phyloP scores from a whole-genome alignment of 1,140 invertebrate species.

The Agrilus planipennis region DNA sequence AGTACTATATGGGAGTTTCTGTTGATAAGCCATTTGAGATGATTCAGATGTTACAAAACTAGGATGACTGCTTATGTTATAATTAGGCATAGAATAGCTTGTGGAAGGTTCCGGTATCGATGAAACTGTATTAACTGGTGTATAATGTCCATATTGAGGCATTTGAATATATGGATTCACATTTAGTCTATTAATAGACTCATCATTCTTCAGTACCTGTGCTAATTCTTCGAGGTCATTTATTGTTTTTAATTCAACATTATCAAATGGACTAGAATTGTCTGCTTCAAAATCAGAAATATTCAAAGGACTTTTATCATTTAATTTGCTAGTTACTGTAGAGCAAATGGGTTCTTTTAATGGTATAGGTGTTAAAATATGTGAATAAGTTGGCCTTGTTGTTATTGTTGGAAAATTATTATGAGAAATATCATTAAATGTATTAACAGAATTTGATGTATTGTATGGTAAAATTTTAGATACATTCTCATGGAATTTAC shows the following conservation, averaged over 20 bases:
- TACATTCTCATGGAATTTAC: slow-evolving; percentile 32
- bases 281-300: slow-evolving; percentile 71
- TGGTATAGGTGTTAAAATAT: slow-evolving; percentile 27
- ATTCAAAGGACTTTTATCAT: slow-evolving; percentile 28
- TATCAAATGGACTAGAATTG: slow-evolving; percentile 82
- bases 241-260: slow-evolving; percentile 79
- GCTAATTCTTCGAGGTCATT: slow-evolving; percentile 81
- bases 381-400: slow-evolving; percentile 12
- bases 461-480: slow-evolving; percentile 5
- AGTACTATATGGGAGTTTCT: too few species aligned
- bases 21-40: too few species aligned
- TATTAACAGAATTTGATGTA: slow-evolving; percentile 13
- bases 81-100: too few species aligned
- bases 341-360: slow-evolving; percentile 12
- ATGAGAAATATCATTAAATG: slow-evolving; percentile 39
- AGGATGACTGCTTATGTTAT: too few species aligned
- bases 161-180: slow-evolving; percentile 7
- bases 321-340: slow-evolving; percentile 11
- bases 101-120: too few species aligned
- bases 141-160: too few species aligned
- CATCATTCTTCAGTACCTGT: slow-evolving; percentile 44
- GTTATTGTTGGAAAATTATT: slow-evolving; percentile 31
- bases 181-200: slow-evolving; percentile 4
- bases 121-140: too few species aligned
- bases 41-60: too few species aligned